A percentile compares a stretch with the other conserved stretches of the same genome.
Evolutionary conservation across 2,113 vertebrate species (phyloP).

Genomic region (Mus spicilegus): DNA sequence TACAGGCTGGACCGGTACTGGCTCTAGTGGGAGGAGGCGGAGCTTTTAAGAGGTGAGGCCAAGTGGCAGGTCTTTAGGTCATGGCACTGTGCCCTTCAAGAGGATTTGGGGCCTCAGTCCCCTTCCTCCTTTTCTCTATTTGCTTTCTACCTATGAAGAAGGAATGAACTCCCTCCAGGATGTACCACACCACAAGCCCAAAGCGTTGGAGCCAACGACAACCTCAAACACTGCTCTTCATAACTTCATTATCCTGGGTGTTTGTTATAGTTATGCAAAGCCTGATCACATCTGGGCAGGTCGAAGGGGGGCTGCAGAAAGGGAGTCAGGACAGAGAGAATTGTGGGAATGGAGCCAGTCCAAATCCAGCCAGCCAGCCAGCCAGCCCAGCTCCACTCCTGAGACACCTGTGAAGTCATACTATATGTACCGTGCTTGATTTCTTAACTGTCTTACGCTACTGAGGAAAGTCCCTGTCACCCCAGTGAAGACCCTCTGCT

Average conservation of each 20-base stretch:
- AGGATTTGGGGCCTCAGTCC: background rate
- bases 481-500: background rate
- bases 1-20: background rate
- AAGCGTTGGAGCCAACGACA: background rate
- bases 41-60: background rate
- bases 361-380: background rate
- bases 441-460: background rate
- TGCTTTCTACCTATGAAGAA: background rate
- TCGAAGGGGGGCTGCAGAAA: background rate
- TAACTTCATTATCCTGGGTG: background rate
- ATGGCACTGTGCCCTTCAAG: background rate
- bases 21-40: background rate
- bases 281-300: fast-evolving
- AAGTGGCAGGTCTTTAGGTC: background rate
- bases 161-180: too few species aligned
- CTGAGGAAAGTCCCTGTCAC: fast-evolving
- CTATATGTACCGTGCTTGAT: background rate
- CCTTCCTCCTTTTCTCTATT: background rate
- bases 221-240: too few species aligned
- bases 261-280: too few species aligned
- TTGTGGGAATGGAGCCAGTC: background rate
- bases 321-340: background rate
- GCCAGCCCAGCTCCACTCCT: fast-evolving
- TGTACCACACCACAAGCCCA: background rate
- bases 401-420: background rate